Base-by-base conservation (phyloP, 2,113 vertebrate genomes). In the Hydropotes inermis region DNA sequence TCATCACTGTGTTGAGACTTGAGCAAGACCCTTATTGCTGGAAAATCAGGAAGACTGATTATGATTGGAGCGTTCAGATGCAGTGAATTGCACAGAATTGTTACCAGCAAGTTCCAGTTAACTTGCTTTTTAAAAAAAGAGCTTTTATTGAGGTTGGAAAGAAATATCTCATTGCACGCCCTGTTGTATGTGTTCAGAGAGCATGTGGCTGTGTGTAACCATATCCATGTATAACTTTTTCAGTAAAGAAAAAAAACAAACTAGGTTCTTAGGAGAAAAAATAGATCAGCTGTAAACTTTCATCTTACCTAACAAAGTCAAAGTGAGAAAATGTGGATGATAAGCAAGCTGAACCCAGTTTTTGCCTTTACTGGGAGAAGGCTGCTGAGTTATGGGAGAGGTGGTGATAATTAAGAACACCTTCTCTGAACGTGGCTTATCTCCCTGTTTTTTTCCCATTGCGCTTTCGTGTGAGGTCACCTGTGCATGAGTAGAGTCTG, bases 71-170 rank as follows among this genome's bases (percentile, higher is more conserved):
- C 50, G 0, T 43, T 47, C 21, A 91, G 4, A 39, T 23, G 33
- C 10, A 88, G 83, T 16, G 55, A 79, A 70, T 39, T 60, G 78
- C 19, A n/a, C 43, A 17, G 8, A 33, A 33, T 47, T 17, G n/a
- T 78, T 25, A 85, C 11, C 7, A n/a, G 43, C 21, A 15, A 30
- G 60, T 74, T 30, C 33, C 84, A 94, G 12, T 87, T 91, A 58
- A 47, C n/a, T 70, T 64, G n/a, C 25, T 50, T 95, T 36, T 85
- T 52, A 2, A 28, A 60, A 43, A 47, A 23, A 50, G 19, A 27
- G 58, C 61, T 89, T 87, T 83, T 78, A 82, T 52, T 93, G 91
- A 85, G 50, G 7, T 33, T 67, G 43, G 47, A 23, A 82, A 76
- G 64, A 87, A 87, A 36, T 25, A 55, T 83, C 93, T 93, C 57